These are phyloP conservation scores for Carassius auratus DNA, from an alignment of 2,113 vertebrate species.

Conservation along the genomic window DNA sequence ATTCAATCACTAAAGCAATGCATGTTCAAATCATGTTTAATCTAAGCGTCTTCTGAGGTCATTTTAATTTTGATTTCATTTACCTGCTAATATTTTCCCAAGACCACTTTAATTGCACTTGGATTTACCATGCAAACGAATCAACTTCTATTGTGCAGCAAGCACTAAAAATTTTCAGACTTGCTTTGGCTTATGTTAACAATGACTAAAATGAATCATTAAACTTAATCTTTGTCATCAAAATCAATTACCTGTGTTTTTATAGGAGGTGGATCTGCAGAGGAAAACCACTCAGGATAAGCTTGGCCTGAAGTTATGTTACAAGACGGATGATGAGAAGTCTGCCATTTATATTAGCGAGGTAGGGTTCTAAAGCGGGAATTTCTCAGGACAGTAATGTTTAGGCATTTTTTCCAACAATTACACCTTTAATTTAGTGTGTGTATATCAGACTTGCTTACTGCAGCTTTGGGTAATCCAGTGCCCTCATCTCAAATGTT, in stretches of 20 bases:
- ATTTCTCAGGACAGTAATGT: background rate
- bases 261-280: constrained; percentile 91
- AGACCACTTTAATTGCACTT: background rate
- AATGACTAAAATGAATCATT: background rate
- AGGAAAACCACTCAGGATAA: constrained; percentile 90
- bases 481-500: background rate
- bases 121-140: background rate
- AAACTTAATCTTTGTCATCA: background rate
- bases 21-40: background rate
- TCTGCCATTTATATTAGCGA: constrained; percentile 94
- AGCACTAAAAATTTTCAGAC: background rate
- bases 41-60: background rate
- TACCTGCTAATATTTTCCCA: background rate
- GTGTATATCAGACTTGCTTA: background rate
- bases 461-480: constrained; percentile 75
- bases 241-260: constrained; percentile 32
- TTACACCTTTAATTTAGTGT: background rate
- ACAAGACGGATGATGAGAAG: constrained; percentile 92
- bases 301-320: constrained; percentile 92
- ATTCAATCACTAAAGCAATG: background rate
- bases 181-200: constrained; percentile 36
- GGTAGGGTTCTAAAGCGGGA: constrained; percentile 69
- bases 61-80: constrained; percentile 7
- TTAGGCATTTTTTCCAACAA: background rate
- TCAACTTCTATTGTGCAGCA: background rate